Evolutionary conservation across 2,113 vertebrate genomes (phyloP).

Genomic region (Gallinago jamesoni): DNA sequence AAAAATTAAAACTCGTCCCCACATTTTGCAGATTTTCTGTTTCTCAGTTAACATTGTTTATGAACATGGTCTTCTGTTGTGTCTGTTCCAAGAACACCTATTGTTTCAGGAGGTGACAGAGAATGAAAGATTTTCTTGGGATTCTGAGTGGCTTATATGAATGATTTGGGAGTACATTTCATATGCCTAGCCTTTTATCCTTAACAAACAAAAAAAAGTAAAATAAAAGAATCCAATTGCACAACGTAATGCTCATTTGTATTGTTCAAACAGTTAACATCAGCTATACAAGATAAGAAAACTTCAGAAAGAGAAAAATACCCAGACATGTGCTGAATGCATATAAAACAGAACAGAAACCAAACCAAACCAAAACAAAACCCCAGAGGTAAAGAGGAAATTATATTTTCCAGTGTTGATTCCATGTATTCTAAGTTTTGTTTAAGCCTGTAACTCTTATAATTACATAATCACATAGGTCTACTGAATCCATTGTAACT

Average conservation of each 20-base stretch:
- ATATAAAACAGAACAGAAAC: not conserved
- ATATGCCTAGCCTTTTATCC: not conserved
- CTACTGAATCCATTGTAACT: not conserved
- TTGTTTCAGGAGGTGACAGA: not conserved
- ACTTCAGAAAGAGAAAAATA: not conserved
- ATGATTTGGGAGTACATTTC: not conserved
- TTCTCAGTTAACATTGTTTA: not conserved
- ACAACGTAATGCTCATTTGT: accelerated
- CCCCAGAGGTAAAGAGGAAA: not conserved
- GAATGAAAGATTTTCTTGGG: not conserved
- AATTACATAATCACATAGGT: not conserved
- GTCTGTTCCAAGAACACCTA: not conserved
- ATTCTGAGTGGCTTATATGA: not conserved
- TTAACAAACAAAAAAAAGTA: not conserved
- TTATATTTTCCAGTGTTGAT: not conserved
- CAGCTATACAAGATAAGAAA: not conserved
- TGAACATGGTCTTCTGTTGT: not conserved
- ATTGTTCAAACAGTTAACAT: not conserved
- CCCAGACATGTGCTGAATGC: not conserved
- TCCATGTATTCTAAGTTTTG: not conserved
- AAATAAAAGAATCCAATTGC: not conserved
- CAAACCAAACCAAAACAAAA: not conserved
- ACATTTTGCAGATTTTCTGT: not conserved
- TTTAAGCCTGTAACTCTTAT: not conserved
- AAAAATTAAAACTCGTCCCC: not conserved